Base-by-base conservation (phyloP, 2,888 invertebrate species). In the Pecten maximus region DNA sequence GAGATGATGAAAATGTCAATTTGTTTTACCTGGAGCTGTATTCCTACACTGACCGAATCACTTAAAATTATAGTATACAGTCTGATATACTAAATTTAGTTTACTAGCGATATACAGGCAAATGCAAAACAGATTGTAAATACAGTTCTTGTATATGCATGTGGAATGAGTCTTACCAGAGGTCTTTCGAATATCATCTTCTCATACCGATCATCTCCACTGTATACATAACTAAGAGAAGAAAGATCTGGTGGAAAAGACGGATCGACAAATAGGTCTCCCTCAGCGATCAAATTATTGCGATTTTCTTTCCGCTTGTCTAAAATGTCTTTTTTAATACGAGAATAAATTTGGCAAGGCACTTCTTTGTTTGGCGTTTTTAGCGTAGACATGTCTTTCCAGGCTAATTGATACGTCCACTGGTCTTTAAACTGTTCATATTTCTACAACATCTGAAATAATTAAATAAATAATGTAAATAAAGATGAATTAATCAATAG, bases 101-200 rank as follows among this genome's bases (percentile, higher is more conserved):
- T n/a, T n/a, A n/a, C n/a, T n/a, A n/a, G n/a, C n/a, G n/a, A n/a
- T n/a, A n/a, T n/a, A n/a, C n/a, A n/a, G n/a, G n/a, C n/a, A n/a
- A n/a, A n/a, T n/a, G n/a, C n/a, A n/a, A n/a, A n/a, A n/a, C n/a
- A n/a, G n/a, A n/a, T n/a, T n/a, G n/a, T n/a, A n/a, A n/a, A n/a
- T n/a, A n/a, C n/a, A n/a, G n/a, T n/a, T n/a, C n/a, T n/a, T n/a
- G n/a, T n/a, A n/a, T n/a, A n/a, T n/a, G n/a, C n/a, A n/a, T n/a
- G n/a, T 12, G 87, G 16, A 1, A 4, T 8, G 0, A 23, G 15
- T 94, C 96, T 96, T 95, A 97, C 97, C 99, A 87, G 99, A 97
- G 99, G 99, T 93, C 99, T 97, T 94, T 98, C 97, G 99, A 99
- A 99, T 97, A 98, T 98, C 94, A 99, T 98, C 48, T 98, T 97